Conservation (phyloP, 2,888 invertebrate genomes). For the Rhagonycha lutea region DNA sequence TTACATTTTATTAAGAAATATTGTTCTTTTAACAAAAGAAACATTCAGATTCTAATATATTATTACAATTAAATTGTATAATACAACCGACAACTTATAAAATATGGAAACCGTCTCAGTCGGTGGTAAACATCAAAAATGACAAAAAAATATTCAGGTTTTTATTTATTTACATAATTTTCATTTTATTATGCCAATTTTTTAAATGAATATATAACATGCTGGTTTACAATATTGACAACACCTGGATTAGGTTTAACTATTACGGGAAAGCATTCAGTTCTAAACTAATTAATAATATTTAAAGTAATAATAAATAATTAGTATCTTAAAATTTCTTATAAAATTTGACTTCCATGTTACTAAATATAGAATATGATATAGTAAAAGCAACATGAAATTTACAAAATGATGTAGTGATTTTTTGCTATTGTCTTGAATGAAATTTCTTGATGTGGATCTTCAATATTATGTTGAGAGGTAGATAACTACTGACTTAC, state of each 20-base stretch:
- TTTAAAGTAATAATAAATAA: background rate
- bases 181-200: background rate
- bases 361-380: too few relatives aligned
- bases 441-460: slow-evolving; percentile 1
- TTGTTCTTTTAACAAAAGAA: background rate
- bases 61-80: background rate
- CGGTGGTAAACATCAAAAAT: background rate
- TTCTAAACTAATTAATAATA: background rate
- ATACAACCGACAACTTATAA: background rate
- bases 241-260: background rate
- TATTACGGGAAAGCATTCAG: background rate
- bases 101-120: background rate
- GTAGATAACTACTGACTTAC: slow-evolving; percentile 34
- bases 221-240: background rate
- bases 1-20: background rate
- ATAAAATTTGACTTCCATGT: too few relatives aligned
- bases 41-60: background rate
- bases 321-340: background rate
- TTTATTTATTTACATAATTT: background rate
- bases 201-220: background rate
- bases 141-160: background rate
- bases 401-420: background rate
- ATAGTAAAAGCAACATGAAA: background rate
- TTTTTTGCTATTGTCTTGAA: background rate
- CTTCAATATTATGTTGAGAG: slow-evolving; percentile 20